Conservation (phyloP, 2,113 vertebrate species). For the Uropsilus gracilis region DNA sequence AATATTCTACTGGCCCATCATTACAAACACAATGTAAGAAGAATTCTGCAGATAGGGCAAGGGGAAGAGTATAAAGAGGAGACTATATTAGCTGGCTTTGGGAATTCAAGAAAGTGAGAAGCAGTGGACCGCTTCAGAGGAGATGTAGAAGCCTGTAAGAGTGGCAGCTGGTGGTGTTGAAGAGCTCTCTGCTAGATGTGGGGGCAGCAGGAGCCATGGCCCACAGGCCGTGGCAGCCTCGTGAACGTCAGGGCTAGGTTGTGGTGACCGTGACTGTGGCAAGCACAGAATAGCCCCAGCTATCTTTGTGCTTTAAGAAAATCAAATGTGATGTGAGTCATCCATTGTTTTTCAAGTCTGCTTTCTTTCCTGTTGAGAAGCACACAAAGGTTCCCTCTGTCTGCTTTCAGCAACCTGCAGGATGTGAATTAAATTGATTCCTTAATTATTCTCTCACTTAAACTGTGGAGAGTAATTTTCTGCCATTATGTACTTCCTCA, state of each 20-base stretch:
- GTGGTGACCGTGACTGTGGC: background rate
- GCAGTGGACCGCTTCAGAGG: background rate
- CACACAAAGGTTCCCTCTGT: slow-evolving; percentile 17
- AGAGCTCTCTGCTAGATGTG: background rate
- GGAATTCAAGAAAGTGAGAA: slow-evolving; percentile 26
- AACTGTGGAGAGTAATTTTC: slow-evolving; percentile 70
- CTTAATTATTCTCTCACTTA: slow-evolving; percentile 58
- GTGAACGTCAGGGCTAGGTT: background rate
- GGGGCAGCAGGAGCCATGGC: background rate
- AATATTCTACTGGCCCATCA: background rate
- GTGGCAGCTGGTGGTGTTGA: fast-evolving
- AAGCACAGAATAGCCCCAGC: background rate
- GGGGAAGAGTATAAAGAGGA: background rate
- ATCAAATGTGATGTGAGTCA: slow-evolving; percentile 18
- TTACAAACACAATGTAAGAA: background rate
- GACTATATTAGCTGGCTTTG: background rate
- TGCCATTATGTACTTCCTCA: slow-evolving; percentile 77
- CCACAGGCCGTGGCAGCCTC: background rate
- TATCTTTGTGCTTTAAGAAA: background rate
- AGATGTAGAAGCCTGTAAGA: background rate
- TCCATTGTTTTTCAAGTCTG: slow-evolving; percentile 31
- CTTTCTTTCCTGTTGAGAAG: slow-evolving; percentile 47
- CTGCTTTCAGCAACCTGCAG: slow-evolving; percentile 64
- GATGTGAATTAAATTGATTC: slow-evolving; percentile 67
- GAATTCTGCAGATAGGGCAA: background rate